Conservation (phyloP, 2,113 vertebrate species). For the Lethenteron camtschaticum region DNA sequence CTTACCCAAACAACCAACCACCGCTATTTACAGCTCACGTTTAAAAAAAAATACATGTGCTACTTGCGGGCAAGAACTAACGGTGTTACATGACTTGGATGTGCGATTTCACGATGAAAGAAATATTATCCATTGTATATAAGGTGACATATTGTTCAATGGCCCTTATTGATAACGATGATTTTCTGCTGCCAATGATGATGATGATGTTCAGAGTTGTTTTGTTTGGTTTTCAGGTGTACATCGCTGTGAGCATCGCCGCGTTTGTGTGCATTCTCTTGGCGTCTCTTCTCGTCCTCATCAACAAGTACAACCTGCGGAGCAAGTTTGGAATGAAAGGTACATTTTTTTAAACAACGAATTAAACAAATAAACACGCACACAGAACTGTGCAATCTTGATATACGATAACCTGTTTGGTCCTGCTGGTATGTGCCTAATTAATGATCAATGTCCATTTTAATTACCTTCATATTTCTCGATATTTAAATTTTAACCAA, state of each 20-base stretch:
- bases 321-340: slow-evolving; percentile 6
- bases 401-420: not conserved
- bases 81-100: too few species aligned
- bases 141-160: not conserved
- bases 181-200: not conserved
- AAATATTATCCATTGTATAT: not conserved
- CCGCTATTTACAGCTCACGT: too few species aligned
- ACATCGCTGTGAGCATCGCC: slow-evolving; percentile 1
- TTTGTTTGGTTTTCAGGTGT: not conserved
- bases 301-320: slow-evolving; percentile 3
- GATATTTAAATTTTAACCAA: too few species aligned
- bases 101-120: too few species aligned
- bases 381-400: not conserved
- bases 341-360: not conserved
- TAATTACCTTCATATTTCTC: too few species aligned
- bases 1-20: too few species aligned
- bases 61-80: too few species aligned
- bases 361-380: not conserved
- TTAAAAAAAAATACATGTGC: too few species aligned
- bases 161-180: not conserved
- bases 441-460: too few species aligned
- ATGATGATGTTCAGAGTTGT: not conserved
- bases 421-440: too few species aligned
- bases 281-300: not conserved
- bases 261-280: slow-evolving; percentile 1